Evolutionary conservation across 2,113 vertebrate species (phyloP).

Genomic region (Ondatra zibethicus): DNA sequence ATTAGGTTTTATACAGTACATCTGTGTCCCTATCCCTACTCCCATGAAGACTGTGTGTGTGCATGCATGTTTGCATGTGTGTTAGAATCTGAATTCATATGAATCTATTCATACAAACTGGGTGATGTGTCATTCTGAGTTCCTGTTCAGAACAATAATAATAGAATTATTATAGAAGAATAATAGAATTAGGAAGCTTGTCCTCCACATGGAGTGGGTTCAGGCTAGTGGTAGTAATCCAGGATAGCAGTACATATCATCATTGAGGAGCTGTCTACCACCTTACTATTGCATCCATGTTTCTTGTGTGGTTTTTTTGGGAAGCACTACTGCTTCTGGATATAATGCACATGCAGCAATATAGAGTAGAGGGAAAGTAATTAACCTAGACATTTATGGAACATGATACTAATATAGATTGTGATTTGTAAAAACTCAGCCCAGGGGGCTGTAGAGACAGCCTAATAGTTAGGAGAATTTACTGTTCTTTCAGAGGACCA

Average conservation of each 20-base stretch:
- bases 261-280: not conserved
- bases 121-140: not conserved
- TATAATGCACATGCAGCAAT: not conserved
- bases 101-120: not conserved
- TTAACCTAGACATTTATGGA: not conserved
- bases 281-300: not conserved
- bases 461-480: not conserved
- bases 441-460: not conserved
- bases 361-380: not conserved
- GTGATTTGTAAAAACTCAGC: not conserved
- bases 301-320: not conserved
- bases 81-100: not conserved
- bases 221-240: not conserved
- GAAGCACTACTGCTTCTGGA: fast-evolving
- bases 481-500: not conserved
- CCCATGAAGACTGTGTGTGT: fast-evolving
- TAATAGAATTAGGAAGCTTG: not conserved
- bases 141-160: not conserved
- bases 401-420: not conserved
- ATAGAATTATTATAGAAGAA: not conserved
- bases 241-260: not conserved
- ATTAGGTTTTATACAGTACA: not conserved
- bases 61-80: not conserved
- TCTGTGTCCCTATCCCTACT: fast-evolving
- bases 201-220: not conserved